A percentile compares a stretch with the other conserved stretches of the same genome.
Evolutionary conservation across 2,797 vertebrate genomes (phyloP).

Genomic region (Sorex maritimensis): DNA sequence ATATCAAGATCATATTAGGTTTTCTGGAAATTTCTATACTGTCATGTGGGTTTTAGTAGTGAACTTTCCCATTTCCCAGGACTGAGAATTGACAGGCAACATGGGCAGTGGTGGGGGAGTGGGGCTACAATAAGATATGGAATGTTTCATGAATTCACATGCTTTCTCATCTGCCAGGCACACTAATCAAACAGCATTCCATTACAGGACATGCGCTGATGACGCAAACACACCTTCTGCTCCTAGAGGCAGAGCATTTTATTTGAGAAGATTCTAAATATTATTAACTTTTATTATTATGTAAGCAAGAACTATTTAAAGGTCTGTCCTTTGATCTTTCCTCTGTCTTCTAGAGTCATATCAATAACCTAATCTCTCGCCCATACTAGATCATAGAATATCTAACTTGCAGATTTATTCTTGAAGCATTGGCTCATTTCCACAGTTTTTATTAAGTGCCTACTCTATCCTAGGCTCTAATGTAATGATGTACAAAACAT

Average conservation of each 20-base stretch:
- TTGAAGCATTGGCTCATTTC: not conserved
- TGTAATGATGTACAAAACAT: not conserved
- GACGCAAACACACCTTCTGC: not conserved
- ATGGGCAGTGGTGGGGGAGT: not conserved
- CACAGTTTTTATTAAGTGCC: not conserved
- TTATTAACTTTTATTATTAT: not conserved
- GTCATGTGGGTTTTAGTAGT: not conserved
- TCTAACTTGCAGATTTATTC: not conserved
- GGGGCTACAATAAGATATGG: not conserved
- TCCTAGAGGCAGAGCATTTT: not conserved
- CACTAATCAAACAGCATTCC: not conserved
- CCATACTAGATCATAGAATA: not conserved
- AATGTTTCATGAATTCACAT: not conserved
- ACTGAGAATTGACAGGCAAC: not conserved
- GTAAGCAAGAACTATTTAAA: not conserved
- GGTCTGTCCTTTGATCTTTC: not conserved
- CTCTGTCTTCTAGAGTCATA: not conserved
- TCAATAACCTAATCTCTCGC: not conserved
- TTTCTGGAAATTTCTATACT: not conserved
- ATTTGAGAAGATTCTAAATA: constrained; percentile 53
- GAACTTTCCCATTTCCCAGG: not conserved
- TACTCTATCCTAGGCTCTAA: not conserved
- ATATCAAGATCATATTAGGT: not conserved
- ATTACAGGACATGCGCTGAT: not conserved
- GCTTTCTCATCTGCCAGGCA: rapidly evolving